Percentiles rank a stretch among this genome's conserved stretches.
Evolutionary conservation across 2,888 invertebrate genomes (phyloP).

Genomic region (Coelinius sp.): DNA sequence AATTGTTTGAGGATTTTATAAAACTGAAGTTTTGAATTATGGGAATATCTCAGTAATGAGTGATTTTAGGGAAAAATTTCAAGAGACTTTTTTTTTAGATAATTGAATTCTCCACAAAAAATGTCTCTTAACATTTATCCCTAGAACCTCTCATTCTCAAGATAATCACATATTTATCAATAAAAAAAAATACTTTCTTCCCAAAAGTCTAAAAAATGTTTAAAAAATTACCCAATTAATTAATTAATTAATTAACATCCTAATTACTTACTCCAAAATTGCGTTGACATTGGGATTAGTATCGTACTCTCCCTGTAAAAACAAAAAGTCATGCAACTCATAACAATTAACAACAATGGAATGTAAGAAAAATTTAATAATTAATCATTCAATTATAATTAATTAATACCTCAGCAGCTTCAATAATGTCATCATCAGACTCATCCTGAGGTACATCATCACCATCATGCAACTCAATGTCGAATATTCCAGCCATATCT

Average conservation of each 20-base stretch:
- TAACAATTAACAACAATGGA: not conserved
- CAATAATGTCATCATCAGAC: slow-evolving; percentile 90
- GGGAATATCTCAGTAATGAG: no score
- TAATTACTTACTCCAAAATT: slow-evolving; percentile 82
- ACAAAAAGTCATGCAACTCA: slow-evolving; percentile 54
- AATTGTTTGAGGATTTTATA: no score
- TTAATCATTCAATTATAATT: slow-evolving; percentile 2
- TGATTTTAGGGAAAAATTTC: no score
- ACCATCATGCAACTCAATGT: slow-evolving; percentile 88
- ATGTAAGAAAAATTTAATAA: not conserved
- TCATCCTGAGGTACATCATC: slow-evolving; percentile 81
- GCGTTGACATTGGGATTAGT: slow-evolving; percentile 83
- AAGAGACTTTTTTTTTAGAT: no score
- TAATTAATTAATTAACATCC: not conserved
- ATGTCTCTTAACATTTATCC: no score
- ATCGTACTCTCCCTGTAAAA: slow-evolving; percentile 84
- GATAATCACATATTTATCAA: no score
- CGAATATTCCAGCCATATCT: slow-evolving; percentile 89
- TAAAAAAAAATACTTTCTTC: no score
- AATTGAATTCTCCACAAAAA: no score
- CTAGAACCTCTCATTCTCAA: no score
- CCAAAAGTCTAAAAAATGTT: no score
- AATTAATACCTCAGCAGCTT: slow-evolving; percentile 84
- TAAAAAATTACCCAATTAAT: not conserved
- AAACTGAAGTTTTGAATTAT: no score